Evolutionary conservation across 2,797 vertebrate genomes (phyloP).

Genomic region (Lateolabrax maculatus): DNA sequence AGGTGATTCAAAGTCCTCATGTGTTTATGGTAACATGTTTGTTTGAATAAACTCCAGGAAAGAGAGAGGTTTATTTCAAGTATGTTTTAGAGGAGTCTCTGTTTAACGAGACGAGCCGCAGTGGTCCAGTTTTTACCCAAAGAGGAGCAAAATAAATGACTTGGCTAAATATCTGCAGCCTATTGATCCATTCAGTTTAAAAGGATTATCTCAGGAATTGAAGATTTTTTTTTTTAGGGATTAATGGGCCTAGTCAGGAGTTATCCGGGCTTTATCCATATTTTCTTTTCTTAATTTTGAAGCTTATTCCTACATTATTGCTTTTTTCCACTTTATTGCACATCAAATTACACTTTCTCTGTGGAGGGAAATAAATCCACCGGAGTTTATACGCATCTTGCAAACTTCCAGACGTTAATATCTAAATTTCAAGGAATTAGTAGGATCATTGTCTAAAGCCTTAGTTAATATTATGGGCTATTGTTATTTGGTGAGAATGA

Average conservation of each 20-base stretch:
- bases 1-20: constrained; percentile 81
- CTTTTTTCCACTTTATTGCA: background rate
- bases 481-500: background rate
- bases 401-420: background rate
- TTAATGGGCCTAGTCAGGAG: constrained; percentile 4
- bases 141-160: constrained; percentile 24
- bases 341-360: background rate
- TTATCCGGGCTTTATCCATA: constrained; percentile 3
- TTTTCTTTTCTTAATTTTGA: constrained; percentile 2
- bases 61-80: constrained; percentile 76
- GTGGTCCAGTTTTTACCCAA: background rate
- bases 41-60: constrained; percentile 87
- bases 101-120: constrained; percentile 23
- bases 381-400: background rate
- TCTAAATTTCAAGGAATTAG: background rate
- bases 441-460: constrained; percentile 1
- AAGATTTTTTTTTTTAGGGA: constrained; percentile 26
- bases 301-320: background rate
- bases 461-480: background rate
- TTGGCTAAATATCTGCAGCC: constrained; percentile 1
- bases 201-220: constrained; percentile 23
- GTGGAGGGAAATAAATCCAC: constrained; percentile 1
- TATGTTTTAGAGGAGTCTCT: constrained; percentile 53
- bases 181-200: constrained; percentile 30
- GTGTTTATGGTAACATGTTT: constrained; percentile 86